Conservation (phyloP, 2,113 vertebrate genomes). For the Oreochromis niloticus region DNA sequence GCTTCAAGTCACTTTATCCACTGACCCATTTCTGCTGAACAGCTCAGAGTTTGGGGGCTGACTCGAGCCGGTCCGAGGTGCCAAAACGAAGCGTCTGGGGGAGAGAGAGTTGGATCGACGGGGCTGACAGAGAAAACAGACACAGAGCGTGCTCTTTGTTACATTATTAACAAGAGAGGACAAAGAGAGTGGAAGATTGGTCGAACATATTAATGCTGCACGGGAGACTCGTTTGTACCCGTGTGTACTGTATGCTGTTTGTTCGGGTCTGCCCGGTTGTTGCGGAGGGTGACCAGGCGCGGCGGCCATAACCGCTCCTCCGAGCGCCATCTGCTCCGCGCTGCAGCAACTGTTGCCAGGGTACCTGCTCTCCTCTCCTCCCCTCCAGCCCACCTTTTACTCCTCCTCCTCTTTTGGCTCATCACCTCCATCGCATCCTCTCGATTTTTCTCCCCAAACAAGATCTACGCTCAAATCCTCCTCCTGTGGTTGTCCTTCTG, state of each 20-base stretch:
- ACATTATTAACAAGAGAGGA: neutral
- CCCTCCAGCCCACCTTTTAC: constrained; percentile 2
- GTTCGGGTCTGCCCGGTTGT: neutral
- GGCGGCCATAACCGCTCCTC: constrained; percentile 36
- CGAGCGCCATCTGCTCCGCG: constrained; percentile 56
- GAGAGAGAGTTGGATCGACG: neutral
- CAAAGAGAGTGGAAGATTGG: neutral
- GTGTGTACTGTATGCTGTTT: neutral
- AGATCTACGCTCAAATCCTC: neutral
- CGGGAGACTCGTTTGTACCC: neutral
- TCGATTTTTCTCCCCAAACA: neutral
- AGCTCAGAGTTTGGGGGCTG: neutral
- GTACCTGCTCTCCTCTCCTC: constrained; percentile 48
- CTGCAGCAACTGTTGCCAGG: constrained; percentile 54
- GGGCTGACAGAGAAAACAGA: neutral
- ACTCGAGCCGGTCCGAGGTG: neutral
- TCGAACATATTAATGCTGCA: neutral
- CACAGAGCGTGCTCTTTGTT: neutral
- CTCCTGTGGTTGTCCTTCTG: neutral
- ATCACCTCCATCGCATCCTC: constrained; percentile 2
- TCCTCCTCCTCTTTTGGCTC: constrained; percentile 12
- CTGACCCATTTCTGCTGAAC: neutral
- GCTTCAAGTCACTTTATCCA: neutral
- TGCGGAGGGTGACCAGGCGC: constrained; percentile 15
- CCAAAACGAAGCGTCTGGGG: neutral